Base-by-base conservation (phyloP, 1,140 invertebrate species). In the Geopemphigus sp. region DNA sequence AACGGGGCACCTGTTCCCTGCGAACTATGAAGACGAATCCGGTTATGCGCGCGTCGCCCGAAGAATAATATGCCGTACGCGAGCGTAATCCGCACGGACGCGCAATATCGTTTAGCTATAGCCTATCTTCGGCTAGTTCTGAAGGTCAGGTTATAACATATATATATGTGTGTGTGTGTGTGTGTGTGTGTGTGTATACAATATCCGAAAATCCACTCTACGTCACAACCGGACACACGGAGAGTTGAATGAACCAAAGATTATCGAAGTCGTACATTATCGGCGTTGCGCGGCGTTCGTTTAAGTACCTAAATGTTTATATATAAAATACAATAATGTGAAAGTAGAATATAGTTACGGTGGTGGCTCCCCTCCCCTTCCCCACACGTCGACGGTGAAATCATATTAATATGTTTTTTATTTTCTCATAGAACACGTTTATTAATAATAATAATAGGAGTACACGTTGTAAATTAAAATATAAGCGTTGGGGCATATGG, bases 371-470 rank as follows among this genome's bases (percentile, higher is more conserved):
- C n/a, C n/a, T n/a, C n/a, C n/a, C n/a, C n/a, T n/a, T n/a, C n/a
- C n/a, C 22, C 15, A 22, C 24, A 4, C 12, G 22, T 70, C 72
- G 61, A 59, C n/a, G 39, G 54, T 76, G 73, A 76, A 76, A 76
- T 61, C 73, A 56, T 76, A 59, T 39, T 56, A 59, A 5, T 24
- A 45, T 56, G 32, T 74, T 26, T 26, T 26, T 61, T 59, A n/a
- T 76, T 76, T 76, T 24, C 12, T 73, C 56, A 59, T 76, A 61
- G 56, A 76, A 61, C 56, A 76, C 29, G 73, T 76, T 76, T 76
- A 74, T 54, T 45, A 59, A 22, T n/a, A 59, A 14, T 22, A 45
- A 59, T 57, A 59, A 39, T 39, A 39, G 32, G 32, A 39, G 32
- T 39, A 39, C 32, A 39, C 8, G 8, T 39, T 39, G 8, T 8